Percentiles rank a stretch among this genome's conserved stretches.
Evolutionary conservation across 2,797 vertebrate species (phyloP).

Genomic region (Alfaro cultratus): DNA sequence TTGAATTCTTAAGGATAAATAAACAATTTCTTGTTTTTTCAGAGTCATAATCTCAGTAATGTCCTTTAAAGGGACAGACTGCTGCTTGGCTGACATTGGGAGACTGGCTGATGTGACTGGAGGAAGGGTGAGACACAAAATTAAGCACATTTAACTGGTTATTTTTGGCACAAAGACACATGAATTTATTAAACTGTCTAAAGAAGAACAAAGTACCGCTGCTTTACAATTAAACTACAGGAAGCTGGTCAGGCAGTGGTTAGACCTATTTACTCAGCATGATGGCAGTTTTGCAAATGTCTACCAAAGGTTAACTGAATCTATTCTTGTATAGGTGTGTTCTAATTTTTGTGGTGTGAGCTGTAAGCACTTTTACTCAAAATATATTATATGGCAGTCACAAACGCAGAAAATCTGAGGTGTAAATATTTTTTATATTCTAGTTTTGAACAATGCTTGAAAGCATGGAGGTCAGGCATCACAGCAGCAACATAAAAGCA

Average conservation of each 20-base stretch:
- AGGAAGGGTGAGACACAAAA: slow-evolving; percentile 74
- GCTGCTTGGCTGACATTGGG: slow-evolving; percentile 80
- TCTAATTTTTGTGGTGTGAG: neutral
- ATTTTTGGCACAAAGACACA: neutral
- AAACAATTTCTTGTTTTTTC: neutral
- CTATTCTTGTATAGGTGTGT: neutral
- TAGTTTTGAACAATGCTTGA: neutral
- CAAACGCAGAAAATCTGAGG: too few relatives aligned
- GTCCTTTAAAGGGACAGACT: slow-evolving; percentile 84
- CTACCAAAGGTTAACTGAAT: neutral
- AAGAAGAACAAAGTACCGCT: neutral
- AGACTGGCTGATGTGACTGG: slow-evolving; percentile 81
- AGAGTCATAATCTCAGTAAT: slow-evolving; percentile 84
- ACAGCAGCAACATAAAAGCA: neutral
- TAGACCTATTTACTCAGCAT: neutral
- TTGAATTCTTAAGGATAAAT: neutral
- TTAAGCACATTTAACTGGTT: neutral
- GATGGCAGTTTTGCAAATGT: neutral
- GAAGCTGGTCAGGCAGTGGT: neutral
- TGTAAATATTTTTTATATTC: too few relatives aligned
- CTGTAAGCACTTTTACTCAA: neutral
- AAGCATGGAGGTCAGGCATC: neutral
- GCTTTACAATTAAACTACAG: neutral
- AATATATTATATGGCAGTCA: neutral
- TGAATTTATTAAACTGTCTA: neutral